Percentiles rank a stretch among this genome's conserved stretches.
Conservation (phyloP, 2,888 invertebrate genomes). For the Xestia ashworthii region DNA sequence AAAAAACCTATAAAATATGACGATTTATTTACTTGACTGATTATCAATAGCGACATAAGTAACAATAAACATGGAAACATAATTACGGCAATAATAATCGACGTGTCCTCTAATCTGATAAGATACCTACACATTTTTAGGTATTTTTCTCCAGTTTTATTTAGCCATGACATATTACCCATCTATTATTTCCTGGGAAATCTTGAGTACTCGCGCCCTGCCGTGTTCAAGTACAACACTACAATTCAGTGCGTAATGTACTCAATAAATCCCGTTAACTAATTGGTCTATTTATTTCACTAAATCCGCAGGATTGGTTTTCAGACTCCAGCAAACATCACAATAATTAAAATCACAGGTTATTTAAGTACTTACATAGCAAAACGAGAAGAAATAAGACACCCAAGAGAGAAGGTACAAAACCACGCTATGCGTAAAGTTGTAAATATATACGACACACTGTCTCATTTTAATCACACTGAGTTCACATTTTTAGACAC, state of each 20-base stretch:
- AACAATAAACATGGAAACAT: slow-evolving; percentile 46
- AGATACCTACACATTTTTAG: slow-evolving; percentile 24
- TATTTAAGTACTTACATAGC: slow-evolving; percentile 75
- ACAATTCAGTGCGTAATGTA: background rate
- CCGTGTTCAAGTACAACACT: background rate
- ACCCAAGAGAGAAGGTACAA: slow-evolving; percentile 73
- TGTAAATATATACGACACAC: slow-evolving; percentile 70
- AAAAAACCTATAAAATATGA: slow-evolving; percentile 4
- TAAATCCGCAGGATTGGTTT: slow-evolving; percentile 26
- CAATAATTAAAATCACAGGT: background rate
- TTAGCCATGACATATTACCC: background rate
- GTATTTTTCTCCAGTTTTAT: slow-evolving; percentile 30
- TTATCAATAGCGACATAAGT: slow-evolving; percentile 44
- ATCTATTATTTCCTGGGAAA: background rate
- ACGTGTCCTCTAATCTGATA: slow-evolving; percentile 38
- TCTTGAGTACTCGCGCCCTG: background rate
- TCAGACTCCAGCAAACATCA: slow-evolving; percentile 11
- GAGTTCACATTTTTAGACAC: slow-evolving; percentile 67
- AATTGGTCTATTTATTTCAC: slow-evolving; percentile 36
- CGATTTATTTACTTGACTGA: slow-evolving; percentile 31
- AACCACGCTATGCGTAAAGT: slow-evolving; percentile 71
- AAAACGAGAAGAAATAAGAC: slow-evolving; percentile 74
- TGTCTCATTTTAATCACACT: slow-evolving; percentile 75
- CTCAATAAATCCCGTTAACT: background rate
- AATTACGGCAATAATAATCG: slow-evolving; percentile 43